Evolutionary conservation across 2,797 vertebrate genomes (phyloP).

Genomic region (Pogoniulus pusillus): DNA sequence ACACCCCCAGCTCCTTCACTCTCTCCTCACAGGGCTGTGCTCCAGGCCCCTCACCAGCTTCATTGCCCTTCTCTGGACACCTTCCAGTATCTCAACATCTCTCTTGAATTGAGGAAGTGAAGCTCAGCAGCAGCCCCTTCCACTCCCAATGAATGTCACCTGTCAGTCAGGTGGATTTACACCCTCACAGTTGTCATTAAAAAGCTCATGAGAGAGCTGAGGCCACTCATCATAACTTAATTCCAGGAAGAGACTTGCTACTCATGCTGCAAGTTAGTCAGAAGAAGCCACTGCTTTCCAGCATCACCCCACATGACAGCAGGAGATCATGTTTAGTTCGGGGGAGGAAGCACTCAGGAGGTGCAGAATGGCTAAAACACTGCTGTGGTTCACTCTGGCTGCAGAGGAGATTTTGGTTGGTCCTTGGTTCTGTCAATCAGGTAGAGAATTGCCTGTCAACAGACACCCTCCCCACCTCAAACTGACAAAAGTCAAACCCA

Average conservation of each 20-base stretch:
- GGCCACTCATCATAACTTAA: fast-evolving
- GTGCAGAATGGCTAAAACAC: neutral
- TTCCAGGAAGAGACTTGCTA: neutral
- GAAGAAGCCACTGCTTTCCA: neutral
- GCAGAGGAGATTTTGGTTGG: neutral
- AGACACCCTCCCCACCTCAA: fast-evolving
- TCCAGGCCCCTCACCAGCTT: no score
- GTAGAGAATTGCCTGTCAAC: neutral
- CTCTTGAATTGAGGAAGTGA: no score
- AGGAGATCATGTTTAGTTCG: neutral
- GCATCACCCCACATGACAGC: fast-evolving
- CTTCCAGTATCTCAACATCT: no score
- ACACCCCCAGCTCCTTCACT: no score
- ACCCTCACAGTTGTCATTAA: neutral
- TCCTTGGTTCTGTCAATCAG: neutral
- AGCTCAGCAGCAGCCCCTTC: neutral
- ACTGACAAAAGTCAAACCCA: neutral
- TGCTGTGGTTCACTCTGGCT: neutral
- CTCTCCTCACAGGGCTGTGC: no score
- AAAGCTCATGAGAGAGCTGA: neutral
- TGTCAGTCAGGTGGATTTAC: neutral
- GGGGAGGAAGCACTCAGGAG: neutral
- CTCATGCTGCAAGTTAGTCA: fast-evolving
- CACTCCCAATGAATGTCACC: fast-evolving
- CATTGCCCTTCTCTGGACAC: no score